Conservation (phyloP, 1,140 invertebrate species). For the Lepidurus couesii region DNA sequence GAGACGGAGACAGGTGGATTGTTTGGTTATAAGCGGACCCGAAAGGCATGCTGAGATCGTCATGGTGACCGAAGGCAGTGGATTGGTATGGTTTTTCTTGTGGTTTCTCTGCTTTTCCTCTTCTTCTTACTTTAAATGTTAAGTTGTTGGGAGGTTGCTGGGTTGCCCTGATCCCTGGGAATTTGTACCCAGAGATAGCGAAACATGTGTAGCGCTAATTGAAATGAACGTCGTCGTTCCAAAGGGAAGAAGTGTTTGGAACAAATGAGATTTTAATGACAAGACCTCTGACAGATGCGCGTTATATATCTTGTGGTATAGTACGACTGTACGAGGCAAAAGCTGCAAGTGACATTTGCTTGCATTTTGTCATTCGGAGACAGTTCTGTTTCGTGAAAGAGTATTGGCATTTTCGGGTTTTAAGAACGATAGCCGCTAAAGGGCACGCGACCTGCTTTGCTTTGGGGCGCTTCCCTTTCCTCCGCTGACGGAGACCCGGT, state of each 20-base stretch:
- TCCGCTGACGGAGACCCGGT: background rate
- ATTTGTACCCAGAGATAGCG: background rate
- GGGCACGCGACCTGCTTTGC: slow-evolving; percentile 16
- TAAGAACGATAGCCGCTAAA: background rate
- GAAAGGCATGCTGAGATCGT: background rate
- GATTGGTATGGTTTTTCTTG: slow-evolving; percentile 24
- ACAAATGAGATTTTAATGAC: background rate
- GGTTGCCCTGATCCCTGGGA: background rate
- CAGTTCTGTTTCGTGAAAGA: background rate
- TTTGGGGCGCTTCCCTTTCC: background rate
- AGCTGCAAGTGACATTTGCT: too few relatives aligned
- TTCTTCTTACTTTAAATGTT: background rate
- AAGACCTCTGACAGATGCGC: background rate
- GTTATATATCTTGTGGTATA: background rate
- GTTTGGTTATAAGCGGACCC: background rate
- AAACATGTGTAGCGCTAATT: too few relatives aligned
- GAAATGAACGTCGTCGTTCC: background rate
- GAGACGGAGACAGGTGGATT: slow-evolving; percentile 2
- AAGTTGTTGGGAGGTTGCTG: background rate
- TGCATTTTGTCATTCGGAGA: background rate
- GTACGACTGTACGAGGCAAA: too few relatives aligned
- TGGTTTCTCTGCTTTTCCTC: background rate
- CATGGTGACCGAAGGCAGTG: slow-evolving; percentile 30
- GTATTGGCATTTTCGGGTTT: background rate
- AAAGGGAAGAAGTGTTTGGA: background rate